Evolutionary conservation across 2,797 vertebrate species (phyloP), one percentile per base, ranked within the genome.

Genomic region (Brachyrhaphis roseni): DNA sequence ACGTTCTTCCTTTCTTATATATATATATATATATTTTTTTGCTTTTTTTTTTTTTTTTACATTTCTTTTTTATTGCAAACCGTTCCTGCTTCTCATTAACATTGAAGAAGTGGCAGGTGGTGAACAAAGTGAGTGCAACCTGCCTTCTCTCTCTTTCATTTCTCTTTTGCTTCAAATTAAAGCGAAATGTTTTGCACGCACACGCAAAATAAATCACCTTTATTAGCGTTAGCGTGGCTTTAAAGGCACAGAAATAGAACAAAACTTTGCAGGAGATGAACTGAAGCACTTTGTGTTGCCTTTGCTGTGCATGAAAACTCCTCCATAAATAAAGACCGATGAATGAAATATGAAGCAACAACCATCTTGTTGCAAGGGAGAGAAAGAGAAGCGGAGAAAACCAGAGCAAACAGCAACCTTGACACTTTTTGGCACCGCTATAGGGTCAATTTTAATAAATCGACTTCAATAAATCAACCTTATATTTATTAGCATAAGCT

Each of bases 241-340:
- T 43, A 70, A 41, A 70, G 66, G 70, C 47, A 83, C 75, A 75
- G 12, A 46, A 80, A 79, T 34, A 78, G 2, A 77, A 39, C 46
- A 20, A 18, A 62, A 70, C 66, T n/a, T 41, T n/a, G 11, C 39
- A 68, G 11, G n/a, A 13, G 5, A 51, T 8, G 47, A 51, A 20
- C 6, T 23, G 41, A 41, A 43, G 39, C 66, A 12, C 66, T 68
- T 26, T 43, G 36, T 23, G 31, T 64, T 66, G 18, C 66, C 36
- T 41, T 43, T 2, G 12, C 20, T 68, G 18, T 23, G 36, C 5
- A 26, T 23, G 13, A 41, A 41, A 68, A 39, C 36, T 41, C 34
- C 34, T 26, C 36, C 26, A 20, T 41, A 10, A 41, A 10, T 36
- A 36, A 66, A 34, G 12, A 64, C 15, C 18, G 59, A 64, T 64